Conservation (phyloP, 30 jellyfish, hydroid and myxozoan species). For the Aurelia sp. region DNA sequence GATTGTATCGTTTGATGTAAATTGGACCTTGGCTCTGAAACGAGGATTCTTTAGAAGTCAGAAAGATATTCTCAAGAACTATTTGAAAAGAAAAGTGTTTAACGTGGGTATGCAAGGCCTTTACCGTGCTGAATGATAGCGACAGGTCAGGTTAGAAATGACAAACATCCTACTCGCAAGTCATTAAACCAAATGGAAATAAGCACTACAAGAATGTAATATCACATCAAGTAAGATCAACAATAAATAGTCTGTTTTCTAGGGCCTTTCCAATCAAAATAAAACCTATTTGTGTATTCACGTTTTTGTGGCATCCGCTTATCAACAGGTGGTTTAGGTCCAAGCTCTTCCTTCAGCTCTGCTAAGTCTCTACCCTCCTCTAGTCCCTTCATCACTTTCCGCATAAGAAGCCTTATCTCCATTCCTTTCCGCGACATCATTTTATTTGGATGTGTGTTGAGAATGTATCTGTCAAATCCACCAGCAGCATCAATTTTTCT, state of each 20-base stretch:
- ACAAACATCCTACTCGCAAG: neutral
- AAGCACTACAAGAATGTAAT: neutral
- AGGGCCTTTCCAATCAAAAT: slow-evolving; percentile 84
- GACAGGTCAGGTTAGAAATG: too few species aligned
- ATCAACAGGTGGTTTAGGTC: slow-evolving; percentile 57
- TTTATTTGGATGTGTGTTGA: slow-evolving; percentile 76
- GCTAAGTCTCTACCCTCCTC: slow-evolving; percentile 65
- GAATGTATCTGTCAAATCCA: slow-evolving; percentile 89
- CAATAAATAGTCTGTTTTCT: slow-evolving; percentile 82
- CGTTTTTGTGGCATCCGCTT: slow-evolving; percentile 55
- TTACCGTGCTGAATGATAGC: too few species aligned
- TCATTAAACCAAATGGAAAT: neutral
- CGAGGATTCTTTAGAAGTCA: too few species aligned
- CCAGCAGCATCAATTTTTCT: slow-evolving; percentile 82
- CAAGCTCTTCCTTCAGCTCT: slow-evolving; percentile 75
- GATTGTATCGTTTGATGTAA: too few species aligned
- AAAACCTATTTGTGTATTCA: slow-evolving; percentile 77
- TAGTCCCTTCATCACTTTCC: slow-evolving; percentile 75
- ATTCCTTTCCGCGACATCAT: slow-evolving; percentile 75
- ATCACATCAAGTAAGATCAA: slow-evolving; percentile 3
- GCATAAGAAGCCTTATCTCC: slow-evolving; percentile 67
- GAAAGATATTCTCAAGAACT: too few species aligned
- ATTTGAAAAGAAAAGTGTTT: too few species aligned
- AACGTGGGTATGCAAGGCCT: too few species aligned
- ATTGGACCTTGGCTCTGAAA: too few species aligned